Evolutionary conservation across 2,797 vertebrate species (phyloP).

Genomic region (Lepilemur septentrionalis): DNA sequence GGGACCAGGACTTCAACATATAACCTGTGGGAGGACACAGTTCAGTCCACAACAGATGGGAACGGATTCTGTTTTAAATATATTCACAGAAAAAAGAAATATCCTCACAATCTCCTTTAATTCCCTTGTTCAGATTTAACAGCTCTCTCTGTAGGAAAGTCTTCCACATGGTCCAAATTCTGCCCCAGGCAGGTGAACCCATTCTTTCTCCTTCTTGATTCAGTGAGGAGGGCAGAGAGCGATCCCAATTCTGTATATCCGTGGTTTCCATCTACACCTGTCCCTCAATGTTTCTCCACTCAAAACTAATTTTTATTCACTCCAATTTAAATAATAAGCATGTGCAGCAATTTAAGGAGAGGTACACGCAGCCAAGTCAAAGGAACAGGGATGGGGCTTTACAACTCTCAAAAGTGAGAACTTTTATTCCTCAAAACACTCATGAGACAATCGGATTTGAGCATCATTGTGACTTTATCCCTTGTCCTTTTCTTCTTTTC

Average conservation of each 20-base stretch:
- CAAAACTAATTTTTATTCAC: constrained; percentile 45
- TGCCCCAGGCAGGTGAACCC: not conserved
- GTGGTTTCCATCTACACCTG: not conserved
- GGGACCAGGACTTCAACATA: not conserved
- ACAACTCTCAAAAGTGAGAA: not conserved
- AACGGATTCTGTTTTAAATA: constrained; percentile 9
- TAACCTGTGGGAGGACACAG: not conserved
- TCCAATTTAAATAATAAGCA: constrained; percentile 56
- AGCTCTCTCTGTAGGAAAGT: not conserved
- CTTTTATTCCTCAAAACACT: not conserved
- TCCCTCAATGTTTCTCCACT: constrained; percentile 39
- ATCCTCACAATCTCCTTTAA: not conserved
- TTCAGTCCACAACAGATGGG: not conserved
- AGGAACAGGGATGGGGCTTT: constrained; percentile 25
- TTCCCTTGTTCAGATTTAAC: not conserved
- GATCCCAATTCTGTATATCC: not conserved
- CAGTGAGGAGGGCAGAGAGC: not conserved
- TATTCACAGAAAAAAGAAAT: not conserved
- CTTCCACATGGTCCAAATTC: not conserved
- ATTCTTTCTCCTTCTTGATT: not conserved
- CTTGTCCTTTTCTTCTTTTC: not conserved
- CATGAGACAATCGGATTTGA: not conserved
- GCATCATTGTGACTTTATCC: not conserved
- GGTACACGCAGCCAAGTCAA: not conserved
- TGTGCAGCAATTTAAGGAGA: constrained; percentile 34